Percentiles rank a stretch among this genome's conserved stretches.
phyloP scores from a whole-genome alignment of 2,797 vertebrate genomes.

The Clarias platycephalus region DNA sequence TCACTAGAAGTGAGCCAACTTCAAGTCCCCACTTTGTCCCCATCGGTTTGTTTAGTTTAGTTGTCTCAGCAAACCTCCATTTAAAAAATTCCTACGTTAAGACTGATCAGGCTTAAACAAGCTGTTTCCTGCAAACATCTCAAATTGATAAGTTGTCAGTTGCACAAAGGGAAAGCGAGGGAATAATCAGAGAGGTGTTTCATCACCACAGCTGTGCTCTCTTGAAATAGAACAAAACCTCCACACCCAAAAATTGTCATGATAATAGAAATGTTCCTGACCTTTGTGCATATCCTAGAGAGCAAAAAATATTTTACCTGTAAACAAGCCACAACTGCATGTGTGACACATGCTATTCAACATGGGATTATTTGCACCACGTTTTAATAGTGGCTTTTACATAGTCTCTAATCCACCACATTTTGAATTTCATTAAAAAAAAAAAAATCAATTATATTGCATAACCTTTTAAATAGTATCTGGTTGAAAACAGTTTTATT shows the following conservation, averaged over 20 bases:
- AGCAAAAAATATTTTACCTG: slow-evolving; percentile 10
- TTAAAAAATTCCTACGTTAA: slow-evolving; percentile 1
- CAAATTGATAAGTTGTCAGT: slow-evolving; percentile 25
- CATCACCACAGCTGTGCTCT: slow-evolving; percentile 41
- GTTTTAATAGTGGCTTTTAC: background rate
- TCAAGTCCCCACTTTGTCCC: background rate
- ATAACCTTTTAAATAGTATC: background rate
- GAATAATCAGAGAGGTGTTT: slow-evolving; percentile 42
- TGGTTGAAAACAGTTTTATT: background rate
- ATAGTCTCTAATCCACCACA: background rate
- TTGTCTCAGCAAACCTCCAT: background rate
- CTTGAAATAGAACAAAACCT: slow-evolving; percentile 54
- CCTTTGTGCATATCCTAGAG: background rate
- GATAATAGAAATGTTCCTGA: slow-evolving; percentile 37
- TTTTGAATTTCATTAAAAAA: background rate
- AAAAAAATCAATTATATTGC: background rate
- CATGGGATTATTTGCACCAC: background rate
- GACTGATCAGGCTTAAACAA: slow-evolving; percentile 14
- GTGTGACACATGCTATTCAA: background rate
- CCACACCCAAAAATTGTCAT: slow-evolving; percentile 30
- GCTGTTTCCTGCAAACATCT: slow-evolving; percentile 32
- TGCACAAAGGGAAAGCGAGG: slow-evolving; percentile 35
- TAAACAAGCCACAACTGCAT: slow-evolving; percentile 30
- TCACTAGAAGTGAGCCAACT: background rate
- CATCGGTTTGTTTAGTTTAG: background rate